Percentiles rank a stretch among this genome's conserved stretches.
phyloP scores from a whole-genome alignment of 2,797 vertebrate species.

The Urocyon cinereoargenteus region DNA sequence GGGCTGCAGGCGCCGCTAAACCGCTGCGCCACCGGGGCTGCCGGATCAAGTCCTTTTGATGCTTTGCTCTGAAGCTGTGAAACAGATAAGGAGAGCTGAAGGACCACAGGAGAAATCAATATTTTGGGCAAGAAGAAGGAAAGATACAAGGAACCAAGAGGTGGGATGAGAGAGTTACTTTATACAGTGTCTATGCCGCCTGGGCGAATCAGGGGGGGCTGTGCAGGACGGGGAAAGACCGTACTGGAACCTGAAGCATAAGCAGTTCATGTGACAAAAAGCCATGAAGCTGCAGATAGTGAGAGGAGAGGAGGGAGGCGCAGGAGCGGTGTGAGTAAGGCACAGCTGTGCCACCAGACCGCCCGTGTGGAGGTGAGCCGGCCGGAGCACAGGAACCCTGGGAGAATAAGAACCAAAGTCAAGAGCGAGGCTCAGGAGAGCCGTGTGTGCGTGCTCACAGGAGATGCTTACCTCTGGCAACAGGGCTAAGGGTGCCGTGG shows the following conservation, averaged over 20 bases:
- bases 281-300: not conserved
- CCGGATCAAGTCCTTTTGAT: not conserved
- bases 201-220: not conserved
- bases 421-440: not conserved
- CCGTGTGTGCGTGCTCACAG: too few relatives aligned
- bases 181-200: not conserved
- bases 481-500: not conserved
- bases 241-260: not conserved
- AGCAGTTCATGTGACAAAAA: not conserved
- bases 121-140: not conserved
- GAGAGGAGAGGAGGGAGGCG: not conserved
- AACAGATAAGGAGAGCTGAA: not conserved
- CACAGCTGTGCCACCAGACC: not conserved
- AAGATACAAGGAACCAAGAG: not conserved
- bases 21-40: too few relatives aligned
- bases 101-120: not conserved
- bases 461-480: not conserved
- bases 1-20: too few relatives aligned
- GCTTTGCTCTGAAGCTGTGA: not conserved
- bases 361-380: not conserved
- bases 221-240: too few relatives aligned
- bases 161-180: not conserved
- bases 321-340: not conserved
- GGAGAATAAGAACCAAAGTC: not conserved
- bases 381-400: not conserved